Conservation (phyloP, 2,888 invertebrate genomes). For the Pristionchus maxplancki region DNA sequence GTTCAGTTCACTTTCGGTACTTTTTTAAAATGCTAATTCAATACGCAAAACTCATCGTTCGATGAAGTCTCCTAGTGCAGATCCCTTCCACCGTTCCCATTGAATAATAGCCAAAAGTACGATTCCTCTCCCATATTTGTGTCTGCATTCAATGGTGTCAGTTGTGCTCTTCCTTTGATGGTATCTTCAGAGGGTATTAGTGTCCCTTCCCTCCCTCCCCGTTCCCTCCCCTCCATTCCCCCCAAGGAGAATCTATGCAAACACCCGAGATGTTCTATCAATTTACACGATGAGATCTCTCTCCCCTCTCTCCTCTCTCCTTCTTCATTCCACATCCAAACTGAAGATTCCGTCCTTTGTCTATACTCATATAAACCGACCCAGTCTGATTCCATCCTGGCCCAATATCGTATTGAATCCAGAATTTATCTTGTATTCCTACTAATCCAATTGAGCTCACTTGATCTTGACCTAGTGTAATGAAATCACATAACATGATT, state of each 20-base stretch:
- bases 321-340: slow-evolving; percentile 8
- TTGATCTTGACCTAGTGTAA: too few relatives aligned
- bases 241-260: neutral
- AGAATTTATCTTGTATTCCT: too few relatives aligned
- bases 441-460: too few relatives aligned
- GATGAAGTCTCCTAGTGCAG: neutral
- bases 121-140: neutral
- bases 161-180: slow-evolving; percentile 4
- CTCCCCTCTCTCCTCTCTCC: neutral
- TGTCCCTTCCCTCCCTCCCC: neutral
- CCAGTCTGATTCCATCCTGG: neutral
- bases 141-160: neutral
- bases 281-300: slow-evolving; percentile 19
- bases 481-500: too few relatives aligned
- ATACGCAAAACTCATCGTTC: too few relatives aligned
- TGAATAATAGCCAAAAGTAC: slow-evolving; percentile 1
- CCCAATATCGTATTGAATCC: neutral
- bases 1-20: too few relatives aligned
- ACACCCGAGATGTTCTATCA: slow-evolving; percentile 21
- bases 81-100: neutral
- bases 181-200: slow-evolving; percentile 33
- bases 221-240: neutral
- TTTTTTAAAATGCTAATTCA: too few relatives aligned
- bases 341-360: neutral
- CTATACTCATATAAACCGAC: neutral